A percentile compares a stretch with the other conserved stretches of the same genome.
Evolutionary conservation across 2,113 vertebrate genomes (phyloP).

Genomic region (Ictidomys tridecemlineatus): DNA sequence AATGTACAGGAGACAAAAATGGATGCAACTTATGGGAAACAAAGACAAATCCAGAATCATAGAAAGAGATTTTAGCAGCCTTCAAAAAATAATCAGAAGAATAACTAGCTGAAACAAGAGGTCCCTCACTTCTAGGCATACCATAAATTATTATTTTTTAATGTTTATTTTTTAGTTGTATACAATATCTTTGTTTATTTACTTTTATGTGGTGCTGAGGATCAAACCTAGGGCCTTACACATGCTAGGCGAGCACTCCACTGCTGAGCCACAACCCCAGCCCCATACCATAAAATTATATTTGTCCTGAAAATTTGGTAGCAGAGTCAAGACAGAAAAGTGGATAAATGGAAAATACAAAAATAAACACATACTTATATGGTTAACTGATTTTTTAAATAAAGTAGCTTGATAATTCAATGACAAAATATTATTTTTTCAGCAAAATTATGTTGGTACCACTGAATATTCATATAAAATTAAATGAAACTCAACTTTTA

Average conservation of each 20-base stretch:
- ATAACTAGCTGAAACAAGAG: not conserved
- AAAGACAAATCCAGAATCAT: not conserved
- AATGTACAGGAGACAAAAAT: not conserved
- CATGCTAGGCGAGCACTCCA: too few species aligned
- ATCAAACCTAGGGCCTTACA: too few species aligned
- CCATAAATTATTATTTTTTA: too few species aligned
- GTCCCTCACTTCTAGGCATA: not conserved
- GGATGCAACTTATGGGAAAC: not conserved
- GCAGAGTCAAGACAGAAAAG: not conserved
- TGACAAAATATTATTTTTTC: not conserved
- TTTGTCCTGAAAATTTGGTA: conserved; percentile 19
- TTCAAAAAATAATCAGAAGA: not conserved
- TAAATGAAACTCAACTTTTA: not conserved
- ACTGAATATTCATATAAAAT: not conserved
- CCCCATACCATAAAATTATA: not conserved
- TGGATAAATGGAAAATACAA: not conserved
- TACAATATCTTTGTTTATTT: too few species aligned
- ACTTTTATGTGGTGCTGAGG: too few species aligned
- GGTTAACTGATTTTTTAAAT: not conserved
- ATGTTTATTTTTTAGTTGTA: too few species aligned
- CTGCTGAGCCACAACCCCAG: too few species aligned
- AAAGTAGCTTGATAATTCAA: not conserved
- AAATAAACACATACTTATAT: not conserved
- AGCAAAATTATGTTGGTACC: not conserved
- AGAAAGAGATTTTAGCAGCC: not conserved